Evolutionary conservation across 2,888 invertebrate species (phyloP).

Genomic region (Tineola bisselliella): DNA sequence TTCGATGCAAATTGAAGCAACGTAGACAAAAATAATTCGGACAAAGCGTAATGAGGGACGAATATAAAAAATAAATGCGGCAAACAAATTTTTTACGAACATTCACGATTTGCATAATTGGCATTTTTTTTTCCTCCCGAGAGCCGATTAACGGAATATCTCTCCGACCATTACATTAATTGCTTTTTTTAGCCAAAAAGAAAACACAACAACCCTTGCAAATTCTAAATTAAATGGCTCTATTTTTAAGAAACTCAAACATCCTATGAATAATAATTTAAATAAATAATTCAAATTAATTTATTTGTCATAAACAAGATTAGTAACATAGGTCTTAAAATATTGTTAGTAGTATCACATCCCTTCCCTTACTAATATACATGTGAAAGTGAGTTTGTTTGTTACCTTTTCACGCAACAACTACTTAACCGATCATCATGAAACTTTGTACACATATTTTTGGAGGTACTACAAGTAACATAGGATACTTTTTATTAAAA

Average conservation of each 20-base stretch:
- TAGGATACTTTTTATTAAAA: too few species aligned
- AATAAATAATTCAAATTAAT: background rate
- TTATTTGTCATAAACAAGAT: too few species aligned
- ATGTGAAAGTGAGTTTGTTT: too few species aligned
- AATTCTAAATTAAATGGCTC: background rate
- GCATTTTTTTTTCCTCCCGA: background rate
- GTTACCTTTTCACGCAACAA: too few species aligned
- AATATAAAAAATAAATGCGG: background rate
- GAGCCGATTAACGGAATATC: conserved; percentile 6
- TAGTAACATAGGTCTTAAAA: too few species aligned
- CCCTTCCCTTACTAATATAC: too few species aligned
- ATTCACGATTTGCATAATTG: conserved; percentile 3
- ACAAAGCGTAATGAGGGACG: background rate
- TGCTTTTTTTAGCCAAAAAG: background rate
- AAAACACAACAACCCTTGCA: conserved; percentile 3
- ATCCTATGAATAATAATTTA: background rate
- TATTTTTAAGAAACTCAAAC: background rate
- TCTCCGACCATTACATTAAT: conserved; percentile 4
- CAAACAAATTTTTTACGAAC: background rate
- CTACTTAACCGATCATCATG: too few species aligned
- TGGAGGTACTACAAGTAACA: too few species aligned
- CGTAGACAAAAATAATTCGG: background rate
- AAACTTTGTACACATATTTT: too few species aligned
- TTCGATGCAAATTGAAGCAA: background rate
- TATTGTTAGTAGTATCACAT: too few species aligned